A percentile compares a stretch with the other conserved stretches of the same genome.
These are phyloP conservation scores for Cynoglossus semilaevis DNA, from an alignment of 2,113 vertebrate genomes.

Conservation along the genomic window DNA sequence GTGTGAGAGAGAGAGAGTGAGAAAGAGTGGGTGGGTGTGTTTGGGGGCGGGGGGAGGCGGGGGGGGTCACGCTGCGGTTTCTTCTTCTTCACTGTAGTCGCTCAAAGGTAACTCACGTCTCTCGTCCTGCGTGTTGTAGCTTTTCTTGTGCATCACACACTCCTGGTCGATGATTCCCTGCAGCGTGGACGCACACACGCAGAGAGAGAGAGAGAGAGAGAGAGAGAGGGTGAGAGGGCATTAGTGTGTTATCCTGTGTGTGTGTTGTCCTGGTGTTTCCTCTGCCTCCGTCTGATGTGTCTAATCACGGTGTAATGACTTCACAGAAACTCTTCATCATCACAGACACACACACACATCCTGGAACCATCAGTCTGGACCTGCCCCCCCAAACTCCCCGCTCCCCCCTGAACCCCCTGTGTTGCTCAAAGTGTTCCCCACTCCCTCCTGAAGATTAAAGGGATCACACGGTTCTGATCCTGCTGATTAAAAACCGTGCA, in stretches of 20 bases:
- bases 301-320: background rate
- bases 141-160: slow-evolving; percentile 75
- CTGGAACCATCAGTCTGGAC: slow-evolving; percentile 20
- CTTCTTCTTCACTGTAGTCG: slow-evolving; percentile 73
- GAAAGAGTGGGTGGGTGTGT: background rate
- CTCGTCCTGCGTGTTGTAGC: slow-evolving; percentile 55
- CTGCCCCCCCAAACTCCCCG: too few relatives aligned
- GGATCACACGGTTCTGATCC: too few relatives aligned
- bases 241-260: background rate
- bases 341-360: slow-evolving; percentile 35
- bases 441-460: too few relatives aligned
- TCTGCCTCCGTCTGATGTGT: too few relatives aligned
- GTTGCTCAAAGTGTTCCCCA: too few relatives aligned
- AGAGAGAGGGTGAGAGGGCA: background rate
- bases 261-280: slow-evolving; percentile 37
- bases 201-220: too few relatives aligned
- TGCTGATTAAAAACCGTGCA: too few relatives aligned
- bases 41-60: slow-evolving; percentile 33
- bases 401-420: too few relatives aligned
- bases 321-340: slow-evolving; percentile 31
- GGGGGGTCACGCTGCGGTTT: slow-evolving; percentile 66
- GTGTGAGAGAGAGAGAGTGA: background rate
- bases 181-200: slow-evolving; percentile 7
- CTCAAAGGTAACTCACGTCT: slow-evolving; percentile 75
- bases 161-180: slow-evolving; percentile 86